A percentile compares a stretch with the other conserved stretches of the same genome.
Evolutionary conservation across 2,888 invertebrate genomes (phyloP).

Genomic region (Amblyjoppa proteus): DNA sequence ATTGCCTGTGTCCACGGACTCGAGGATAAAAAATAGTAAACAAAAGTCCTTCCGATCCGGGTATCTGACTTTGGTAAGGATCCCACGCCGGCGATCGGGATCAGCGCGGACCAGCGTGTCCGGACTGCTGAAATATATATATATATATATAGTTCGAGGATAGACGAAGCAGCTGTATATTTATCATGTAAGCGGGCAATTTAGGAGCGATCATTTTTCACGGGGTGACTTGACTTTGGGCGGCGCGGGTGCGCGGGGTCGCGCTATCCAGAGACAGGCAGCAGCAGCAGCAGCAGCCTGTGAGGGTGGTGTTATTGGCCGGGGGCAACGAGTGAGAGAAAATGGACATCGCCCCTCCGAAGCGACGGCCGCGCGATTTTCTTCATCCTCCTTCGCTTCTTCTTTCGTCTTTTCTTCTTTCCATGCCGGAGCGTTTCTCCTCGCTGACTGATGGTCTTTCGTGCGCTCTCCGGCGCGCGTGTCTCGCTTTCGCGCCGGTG

Average conservation of each 20-base stretch:
- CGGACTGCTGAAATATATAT: constrained; percentile 59
- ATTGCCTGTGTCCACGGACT: constrained; percentile 55
- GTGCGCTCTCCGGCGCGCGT: constrained; percentile 59
- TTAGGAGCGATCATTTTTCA: constrained; percentile 85
- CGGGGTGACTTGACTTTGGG: constrained; percentile 80
- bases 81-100: constrained; percentile 64
- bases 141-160: constrained; percentile 47
- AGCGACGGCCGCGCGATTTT: constrained; percentile 70
- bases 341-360: constrained; percentile 82
- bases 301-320: constrained; percentile 82
- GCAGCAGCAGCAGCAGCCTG: constrained; percentile 48
- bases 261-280: constrained; percentile 40
- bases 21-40: constrained; percentile 52
- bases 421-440: constrained; percentile 65
- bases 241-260: constrained; percentile 71
- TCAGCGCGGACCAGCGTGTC: constrained; percentile 64
- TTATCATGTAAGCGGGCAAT: constrained; percentile 85
- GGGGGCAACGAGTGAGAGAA: constrained; percentile 78
- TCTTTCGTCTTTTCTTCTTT: constrained; percentile 32
- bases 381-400: constrained; percentile 46
- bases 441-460: constrained; percentile 82
- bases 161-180: constrained; percentile 78
- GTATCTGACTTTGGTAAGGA: constrained; percentile 53
- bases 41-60: constrained; percentile 49
- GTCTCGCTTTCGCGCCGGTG: constrained; percentile 48